These are phyloP conservation scores for Pachliopta kotzebuea DNA, from an alignment of 2,888 invertebrate genomes.

Conservation along the genomic window DNA sequence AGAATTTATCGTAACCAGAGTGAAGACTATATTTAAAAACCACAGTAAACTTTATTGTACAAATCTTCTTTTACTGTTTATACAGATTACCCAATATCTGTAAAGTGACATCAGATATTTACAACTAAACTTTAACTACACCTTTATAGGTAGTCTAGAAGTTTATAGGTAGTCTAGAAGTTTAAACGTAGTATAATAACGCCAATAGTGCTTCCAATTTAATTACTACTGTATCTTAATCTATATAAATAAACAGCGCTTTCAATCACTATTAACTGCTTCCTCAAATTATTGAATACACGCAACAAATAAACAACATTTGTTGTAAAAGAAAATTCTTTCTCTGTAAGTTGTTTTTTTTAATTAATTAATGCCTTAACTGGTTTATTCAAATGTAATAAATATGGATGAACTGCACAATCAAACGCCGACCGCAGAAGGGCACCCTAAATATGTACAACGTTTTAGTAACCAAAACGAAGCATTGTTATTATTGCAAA, in stretches of 20 bases:
- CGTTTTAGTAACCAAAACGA: constrained; percentile 12
- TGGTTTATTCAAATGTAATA: constrained; percentile 9
- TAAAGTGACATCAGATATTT: no score
- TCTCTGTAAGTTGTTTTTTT: not conserved
- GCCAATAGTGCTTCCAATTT: not conserved
- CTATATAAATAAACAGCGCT: constrained; percentile 9
- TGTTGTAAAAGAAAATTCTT: no score
- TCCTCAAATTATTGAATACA: constrained; percentile 7
- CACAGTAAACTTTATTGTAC: no score
- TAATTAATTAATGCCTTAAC: not conserved
- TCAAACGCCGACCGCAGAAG: constrained; percentile 20
- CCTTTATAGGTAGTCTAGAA: no score
- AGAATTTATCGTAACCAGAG: no score
- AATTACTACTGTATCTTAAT: constrained; percentile 1
- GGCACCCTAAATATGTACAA: constrained; percentile 12
- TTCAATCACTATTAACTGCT: constrained; percentile 14
- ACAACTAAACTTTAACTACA: no score
- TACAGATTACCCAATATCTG: no score
- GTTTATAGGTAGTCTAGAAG: not conserved
- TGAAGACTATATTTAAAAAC: no score
- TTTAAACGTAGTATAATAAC: not conserved
- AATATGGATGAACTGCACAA: constrained; percentile 8
- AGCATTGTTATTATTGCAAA: constrained; percentile 26
- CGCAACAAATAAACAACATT: no score
- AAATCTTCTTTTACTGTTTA: no score